These are phyloP conservation scores for Drosophila meridiana DNA, from an alignment of 2,888 invertebrate species.

Conservation along the genomic window DNA sequence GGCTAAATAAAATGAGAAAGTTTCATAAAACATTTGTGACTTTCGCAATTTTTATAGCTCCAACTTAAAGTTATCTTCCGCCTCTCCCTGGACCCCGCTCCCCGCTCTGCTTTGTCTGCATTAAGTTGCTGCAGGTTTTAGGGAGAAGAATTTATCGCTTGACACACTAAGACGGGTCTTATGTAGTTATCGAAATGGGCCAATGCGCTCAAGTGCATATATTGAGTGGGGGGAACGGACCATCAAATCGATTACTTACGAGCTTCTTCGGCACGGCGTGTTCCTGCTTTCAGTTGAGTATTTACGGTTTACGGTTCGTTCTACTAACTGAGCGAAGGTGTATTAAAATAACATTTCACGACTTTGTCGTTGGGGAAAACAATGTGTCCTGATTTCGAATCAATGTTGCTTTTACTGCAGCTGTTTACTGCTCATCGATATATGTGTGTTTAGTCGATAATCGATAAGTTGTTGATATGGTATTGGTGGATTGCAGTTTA, in stretches of 20 bases:
- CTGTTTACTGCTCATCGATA: not conserved
- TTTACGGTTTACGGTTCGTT: conserved; percentile 35
- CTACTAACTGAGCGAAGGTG: conserved; percentile 6
- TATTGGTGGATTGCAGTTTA: not conserved
- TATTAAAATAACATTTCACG: conserved; percentile 26
- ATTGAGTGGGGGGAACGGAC: conserved; percentile 22
- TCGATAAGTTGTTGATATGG: not conserved
- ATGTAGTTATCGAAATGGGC: conserved; percentile 60
- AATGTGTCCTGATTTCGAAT: conserved; percentile 17
- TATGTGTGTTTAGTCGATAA: not conserved
- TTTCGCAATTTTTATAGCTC: conserved; percentile 66
- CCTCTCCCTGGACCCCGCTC: not conserved
- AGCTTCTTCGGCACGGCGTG: conserved; percentile 5
- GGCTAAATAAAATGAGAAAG: conserved; percentile 72
- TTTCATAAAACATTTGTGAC: conserved; percentile 80
- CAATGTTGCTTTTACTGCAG: not conserved
- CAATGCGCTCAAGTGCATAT: conserved; percentile 51
- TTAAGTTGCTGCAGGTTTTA: conserved; percentile 37
- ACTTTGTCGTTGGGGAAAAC: conserved; percentile 12
- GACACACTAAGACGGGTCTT: conserved; percentile 63
- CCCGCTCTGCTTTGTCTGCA: conserved; percentile 19
- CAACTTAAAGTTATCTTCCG: conserved; percentile 56
- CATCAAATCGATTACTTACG: conserved; percentile 58
- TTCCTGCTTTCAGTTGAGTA: conserved; percentile 30
- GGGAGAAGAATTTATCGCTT: conserved; percentile 68